Evolutionary conservation across 2,888 invertebrate genomes (phyloP).

Genomic region (Polyommatus icarus): DNA sequence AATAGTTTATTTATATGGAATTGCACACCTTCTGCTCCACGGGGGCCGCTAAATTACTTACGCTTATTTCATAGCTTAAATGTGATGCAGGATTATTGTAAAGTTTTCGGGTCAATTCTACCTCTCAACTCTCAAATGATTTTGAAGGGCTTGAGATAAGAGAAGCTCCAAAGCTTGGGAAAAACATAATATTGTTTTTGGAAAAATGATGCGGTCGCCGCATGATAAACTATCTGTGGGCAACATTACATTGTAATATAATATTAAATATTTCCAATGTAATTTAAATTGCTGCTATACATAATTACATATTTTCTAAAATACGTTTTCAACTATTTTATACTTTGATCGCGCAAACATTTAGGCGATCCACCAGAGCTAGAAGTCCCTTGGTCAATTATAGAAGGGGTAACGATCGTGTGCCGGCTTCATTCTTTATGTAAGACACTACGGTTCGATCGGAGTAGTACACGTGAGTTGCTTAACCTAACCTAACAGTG

Average conservation of each 20-base stretch:
- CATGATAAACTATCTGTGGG: no score
- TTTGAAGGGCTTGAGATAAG: no score
- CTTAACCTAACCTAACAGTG: no score
- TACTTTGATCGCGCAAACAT: not conserved
- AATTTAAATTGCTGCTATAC: no score
- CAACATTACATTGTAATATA: no score
- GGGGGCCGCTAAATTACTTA: not conserved
- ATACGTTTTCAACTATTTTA: no score
- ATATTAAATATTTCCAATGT: no score
- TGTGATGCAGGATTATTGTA: not conserved
- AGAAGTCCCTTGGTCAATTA: conserved; percentile 37
- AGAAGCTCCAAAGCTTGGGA: no score
- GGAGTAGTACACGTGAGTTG: not conserved
- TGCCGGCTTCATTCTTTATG: conserved; percentile 44
- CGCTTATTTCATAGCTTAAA: not conserved
- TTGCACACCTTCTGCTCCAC: conserved; percentile 8
- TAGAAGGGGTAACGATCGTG: conserved; percentile 38
- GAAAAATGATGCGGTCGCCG: no score
- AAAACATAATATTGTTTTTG: no score
- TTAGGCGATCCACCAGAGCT: conserved; percentile 35
- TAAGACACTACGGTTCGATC: conserved; percentile 42
- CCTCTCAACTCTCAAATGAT: not conserved
- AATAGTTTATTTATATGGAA: conserved; percentile 23
- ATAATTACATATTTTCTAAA: no score
- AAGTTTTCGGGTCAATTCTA: not conserved